Base-by-base conservation (phyloP, 2,113 vertebrate genomes). In the Struthio camelus region DNA sequence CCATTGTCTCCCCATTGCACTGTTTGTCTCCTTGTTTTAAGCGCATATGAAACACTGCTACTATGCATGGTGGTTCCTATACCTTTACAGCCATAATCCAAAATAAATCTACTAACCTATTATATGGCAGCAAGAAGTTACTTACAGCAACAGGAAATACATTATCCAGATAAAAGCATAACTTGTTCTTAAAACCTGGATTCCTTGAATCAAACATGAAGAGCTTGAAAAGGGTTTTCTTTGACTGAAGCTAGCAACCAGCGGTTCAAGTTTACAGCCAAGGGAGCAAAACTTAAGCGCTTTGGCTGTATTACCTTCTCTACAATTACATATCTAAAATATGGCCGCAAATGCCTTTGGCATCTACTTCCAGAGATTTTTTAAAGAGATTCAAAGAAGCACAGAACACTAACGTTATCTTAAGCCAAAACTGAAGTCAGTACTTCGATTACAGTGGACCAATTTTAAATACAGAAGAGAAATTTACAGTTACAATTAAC, bases 401-500 rank as follows among this genome's bases (percentile, higher is more conserved):
- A 66, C 23, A 62, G 48, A 89, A 82, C 1, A 1, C 66, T 81
- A 92, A 30, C 56, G 58, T 83, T 92, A 93, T 81, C 80, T 92
- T 90, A 75, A 78, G 4, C 22, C 71, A 69, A 96, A 94, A 91
- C 87, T 72, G 69, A 73, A 89, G 72, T 36, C 36, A 91, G 40
- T 78, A 51, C n/a, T 71, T 64, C 80, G 72, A 93, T 86, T 86
- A 85, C 64, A 93, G 67, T 3, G 9, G 13, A 85, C 40, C 27
- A 81, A 84, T 76, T 96, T 84, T 76, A 87, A 81, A 86, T 8
- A 54, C 27, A 85, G 50, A 80, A 82, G 16, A 66, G 36, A 36
- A 94, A 95, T 80, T 84, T 93, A 91, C n/a, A 90, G 82, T 83
- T 90, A 87, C 46, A 94, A 92, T 95, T 94, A 96, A 81, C 56